Evolutionary conservation across 2,888 invertebrate species (phyloP).

Genomic region (Meloe dianella): DNA sequence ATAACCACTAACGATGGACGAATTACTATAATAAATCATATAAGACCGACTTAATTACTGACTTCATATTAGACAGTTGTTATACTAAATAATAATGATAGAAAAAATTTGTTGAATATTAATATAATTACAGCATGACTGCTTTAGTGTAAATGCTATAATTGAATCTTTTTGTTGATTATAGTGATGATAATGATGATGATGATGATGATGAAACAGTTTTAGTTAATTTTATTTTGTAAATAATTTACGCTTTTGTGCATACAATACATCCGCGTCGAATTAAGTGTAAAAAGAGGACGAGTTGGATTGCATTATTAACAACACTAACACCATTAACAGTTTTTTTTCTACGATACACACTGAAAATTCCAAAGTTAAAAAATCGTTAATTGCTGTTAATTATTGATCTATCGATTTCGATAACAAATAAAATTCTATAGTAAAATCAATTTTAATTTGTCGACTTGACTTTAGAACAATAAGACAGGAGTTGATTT

Average conservation of each 20-base stretch:
- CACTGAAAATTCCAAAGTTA: neutral
- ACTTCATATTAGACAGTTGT: neutral
- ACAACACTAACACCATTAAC: neutral
- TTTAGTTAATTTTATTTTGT: neutral
- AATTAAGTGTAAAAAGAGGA: neutral
- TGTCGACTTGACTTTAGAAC: too few relatives aligned
- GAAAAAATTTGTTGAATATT: neutral
- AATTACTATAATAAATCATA: conserved; percentile 7
- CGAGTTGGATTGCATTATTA: neutral
- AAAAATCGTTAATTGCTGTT: too few relatives aligned
- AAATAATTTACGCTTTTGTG: neutral
- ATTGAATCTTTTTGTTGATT: neutral
- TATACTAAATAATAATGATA: neutral
- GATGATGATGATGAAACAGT: neutral
- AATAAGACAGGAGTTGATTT: too few relatives aligned
- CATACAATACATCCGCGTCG: neutral
- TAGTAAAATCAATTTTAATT: too few relatives aligned
- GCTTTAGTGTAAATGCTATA: neutral
- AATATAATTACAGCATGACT: neutral
- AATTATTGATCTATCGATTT: too few relatives aligned
- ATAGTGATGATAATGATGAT: neutral
- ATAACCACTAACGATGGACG: neutral
- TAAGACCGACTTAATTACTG: neutral
- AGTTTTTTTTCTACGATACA: neutral
- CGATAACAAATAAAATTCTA: too few relatives aligned